Evolutionary conservation across 2,888 invertebrate genomes (phyloP).

Genomic region (Carpatolechia fugitivella): DNA sequence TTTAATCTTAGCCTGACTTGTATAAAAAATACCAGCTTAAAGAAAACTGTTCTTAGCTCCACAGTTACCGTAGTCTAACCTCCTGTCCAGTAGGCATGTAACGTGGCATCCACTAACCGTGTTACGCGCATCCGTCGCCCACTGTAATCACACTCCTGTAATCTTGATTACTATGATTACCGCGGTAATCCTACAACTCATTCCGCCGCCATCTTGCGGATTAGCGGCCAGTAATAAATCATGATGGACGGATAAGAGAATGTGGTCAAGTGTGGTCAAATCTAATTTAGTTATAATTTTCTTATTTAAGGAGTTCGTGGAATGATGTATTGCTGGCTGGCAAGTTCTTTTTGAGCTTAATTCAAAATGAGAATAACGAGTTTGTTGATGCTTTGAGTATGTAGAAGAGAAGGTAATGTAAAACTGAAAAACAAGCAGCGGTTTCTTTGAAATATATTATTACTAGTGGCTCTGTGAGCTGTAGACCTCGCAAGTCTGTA

Average conservation of each 20-base stretch:
- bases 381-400: too few relatives aligned
- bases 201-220: background rate
- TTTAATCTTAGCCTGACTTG: too few relatives aligned
- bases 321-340: too few relatives aligned
- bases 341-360: too few relatives aligned
- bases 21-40: too few relatives aligned
- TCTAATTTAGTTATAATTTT: constrained; percentile 4
- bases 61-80: constrained; percentile 10
- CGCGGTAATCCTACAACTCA: background rate
- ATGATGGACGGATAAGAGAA: background rate
- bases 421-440: too few relatives aligned
- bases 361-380: too few relatives aligned
- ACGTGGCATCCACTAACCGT: constrained; percentile 23
- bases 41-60: background rate
- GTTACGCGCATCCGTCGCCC: constrained; percentile 28
- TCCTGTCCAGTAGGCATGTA: constrained; percentile 1
- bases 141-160: constrained; percentile 7
- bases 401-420: too few relatives aligned
- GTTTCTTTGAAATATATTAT: too few relatives aligned
- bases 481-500: too few relatives aligned
- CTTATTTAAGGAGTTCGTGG: background rate
- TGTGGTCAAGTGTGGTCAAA: constrained; percentile 9
- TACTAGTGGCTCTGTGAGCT: too few relatives aligned
- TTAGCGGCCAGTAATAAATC: constrained; percentile 2
- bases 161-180: constrained; percentile 1